Evolutionary conservation across 2,888 invertebrate species (phyloP).

Genomic region (Rhopalosiphum nymphaeae): DNA sequence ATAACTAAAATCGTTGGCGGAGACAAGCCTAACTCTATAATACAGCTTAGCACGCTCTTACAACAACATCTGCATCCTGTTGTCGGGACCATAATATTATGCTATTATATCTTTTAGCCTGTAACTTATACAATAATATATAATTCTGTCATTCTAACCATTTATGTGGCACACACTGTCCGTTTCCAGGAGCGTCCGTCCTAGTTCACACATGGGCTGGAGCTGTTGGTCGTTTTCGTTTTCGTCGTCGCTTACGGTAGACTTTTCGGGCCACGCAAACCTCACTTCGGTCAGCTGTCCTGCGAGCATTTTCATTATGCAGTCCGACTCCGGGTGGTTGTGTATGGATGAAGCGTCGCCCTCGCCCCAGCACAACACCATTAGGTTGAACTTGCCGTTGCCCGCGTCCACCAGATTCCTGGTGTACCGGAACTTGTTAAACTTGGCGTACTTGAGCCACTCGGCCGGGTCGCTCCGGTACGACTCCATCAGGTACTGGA

Average conservation of each 20-base stretch:
- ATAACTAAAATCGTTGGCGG: background rate
- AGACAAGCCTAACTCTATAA: background rate
- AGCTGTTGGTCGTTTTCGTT: constrained; percentile 70
- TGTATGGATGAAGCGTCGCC: constrained; percentile 95
- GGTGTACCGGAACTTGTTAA: constrained; percentile 80
- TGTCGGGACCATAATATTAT: background rate
- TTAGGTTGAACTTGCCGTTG: constrained; percentile 96
- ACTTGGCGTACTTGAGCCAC: constrained; percentile 93
- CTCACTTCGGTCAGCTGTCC: constrained; percentile 86
- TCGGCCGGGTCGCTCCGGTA: constrained; percentile 92
- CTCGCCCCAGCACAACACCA: constrained; percentile 98
- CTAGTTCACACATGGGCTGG: constrained; percentile 76
- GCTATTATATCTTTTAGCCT: background rate
- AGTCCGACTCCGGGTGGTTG: constrained; percentile 95
- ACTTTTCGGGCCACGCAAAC: constrained; percentile 73
- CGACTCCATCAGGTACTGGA: constrained; percentile 81
- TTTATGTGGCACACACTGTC: constrained; percentile 96
- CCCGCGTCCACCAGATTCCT: constrained; percentile 95
- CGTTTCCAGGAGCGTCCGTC: constrained; percentile 76
- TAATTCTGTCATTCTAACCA: constrained; percentile 75
- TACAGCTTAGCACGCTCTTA: background rate
- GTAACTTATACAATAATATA: background rate
- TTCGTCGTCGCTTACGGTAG: constrained; percentile 71
- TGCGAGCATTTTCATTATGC: constrained; percentile 95
- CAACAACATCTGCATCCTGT: background rate